A percentile compares a stretch with the other conserved stretches of the same genome.
Conservation (phyloP, 2,888 invertebrate genomes). For the Drosophila pseudotalamancana region DNA sequence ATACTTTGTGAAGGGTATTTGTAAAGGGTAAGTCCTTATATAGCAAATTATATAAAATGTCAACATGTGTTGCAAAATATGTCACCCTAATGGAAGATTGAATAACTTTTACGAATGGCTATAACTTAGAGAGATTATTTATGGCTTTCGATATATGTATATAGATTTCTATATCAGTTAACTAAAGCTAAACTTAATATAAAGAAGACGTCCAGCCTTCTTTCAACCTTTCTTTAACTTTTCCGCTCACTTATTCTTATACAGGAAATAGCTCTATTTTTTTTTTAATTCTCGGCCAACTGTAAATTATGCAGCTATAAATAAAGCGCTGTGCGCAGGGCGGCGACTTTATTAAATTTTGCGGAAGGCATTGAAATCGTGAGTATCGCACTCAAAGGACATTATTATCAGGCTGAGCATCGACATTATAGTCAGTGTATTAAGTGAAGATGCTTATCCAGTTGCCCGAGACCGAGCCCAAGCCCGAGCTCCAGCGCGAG, state of each 20-base stretch:
- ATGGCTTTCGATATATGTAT: background rate
- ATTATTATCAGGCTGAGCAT: conserved; percentile 73
- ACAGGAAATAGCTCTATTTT: background rate
- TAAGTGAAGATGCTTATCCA: conserved; percentile 79
- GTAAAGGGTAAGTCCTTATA: too few species aligned
- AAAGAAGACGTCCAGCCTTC: too few species aligned
- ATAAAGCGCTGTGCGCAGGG: conserved; percentile 25
- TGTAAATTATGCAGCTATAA: conserved; percentile 22
- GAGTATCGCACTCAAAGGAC: conserved; percentile 63
- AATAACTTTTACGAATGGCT: too few species aligned
- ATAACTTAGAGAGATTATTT: too few species aligned
- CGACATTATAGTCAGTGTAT: conserved; percentile 75
- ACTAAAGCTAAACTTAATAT: background rate
- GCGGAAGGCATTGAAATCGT: conserved; percentile 30
- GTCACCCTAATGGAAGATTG: too few species aligned
- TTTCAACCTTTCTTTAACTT: background rate
- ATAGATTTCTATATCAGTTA: too few species aligned
- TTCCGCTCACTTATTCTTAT: background rate
- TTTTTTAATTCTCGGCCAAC: conserved; percentile 4
- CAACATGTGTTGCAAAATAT: too few species aligned
- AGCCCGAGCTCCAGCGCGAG: too few species aligned
- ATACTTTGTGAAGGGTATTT: background rate
- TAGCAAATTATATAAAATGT: too few species aligned
- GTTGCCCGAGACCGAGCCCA: conserved; percentile 21
- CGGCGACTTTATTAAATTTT: conserved; percentile 72